phyloP scores from a whole-genome alignment of 2,113 vertebrate species.

The Heterotis niloticus region DNA sequence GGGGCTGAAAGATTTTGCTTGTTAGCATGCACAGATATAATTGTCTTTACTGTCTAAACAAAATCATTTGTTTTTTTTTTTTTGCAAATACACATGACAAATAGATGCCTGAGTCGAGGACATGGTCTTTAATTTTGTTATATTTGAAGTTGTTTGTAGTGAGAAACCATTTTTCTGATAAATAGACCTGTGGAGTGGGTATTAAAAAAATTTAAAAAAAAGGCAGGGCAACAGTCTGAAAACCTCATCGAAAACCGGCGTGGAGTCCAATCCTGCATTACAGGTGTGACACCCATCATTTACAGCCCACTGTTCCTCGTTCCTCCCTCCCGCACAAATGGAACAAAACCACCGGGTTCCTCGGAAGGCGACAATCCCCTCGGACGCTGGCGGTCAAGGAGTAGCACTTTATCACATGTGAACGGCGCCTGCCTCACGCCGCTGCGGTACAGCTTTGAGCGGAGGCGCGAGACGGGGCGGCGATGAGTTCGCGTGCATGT shows the following conservation, averaged over 20 bases:
- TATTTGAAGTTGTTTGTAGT: neutral
- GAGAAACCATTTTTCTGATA: neutral
- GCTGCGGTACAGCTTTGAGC: conserved; percentile 19
- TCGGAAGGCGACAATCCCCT: conserved; percentile 43
- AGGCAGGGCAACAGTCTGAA: neutral
- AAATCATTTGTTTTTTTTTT: conserved; percentile 12
- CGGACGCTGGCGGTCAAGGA: neutral
- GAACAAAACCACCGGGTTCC: conserved; percentile 48
- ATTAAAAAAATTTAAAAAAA: no score
- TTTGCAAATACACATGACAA: neutral
- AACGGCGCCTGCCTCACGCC: conserved; percentile 18
- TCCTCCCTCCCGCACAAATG: conserved; percentile 50
- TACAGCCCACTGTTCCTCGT: conserved; percentile 43
- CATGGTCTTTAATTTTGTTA: neutral
- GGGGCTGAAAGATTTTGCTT: conserved; percentile 35
- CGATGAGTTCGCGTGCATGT: conserved; percentile 14
- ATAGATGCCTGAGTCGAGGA: neutral
- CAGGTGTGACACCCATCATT: conserved; percentile 35
- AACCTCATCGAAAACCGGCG: neutral
- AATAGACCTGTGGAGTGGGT: neutral
- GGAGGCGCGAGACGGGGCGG: conserved; percentile 15
- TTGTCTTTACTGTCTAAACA: neutral
- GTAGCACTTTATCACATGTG: conserved; percentile 26
- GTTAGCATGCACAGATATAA: neutral
- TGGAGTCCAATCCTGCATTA: neutral